Percentiles rank a stretch among this genome's conserved stretches.
Evolutionary conservation across 2,888 invertebrate genomes (phyloP).

Genomic region (Andrena bicolor): DNA sequence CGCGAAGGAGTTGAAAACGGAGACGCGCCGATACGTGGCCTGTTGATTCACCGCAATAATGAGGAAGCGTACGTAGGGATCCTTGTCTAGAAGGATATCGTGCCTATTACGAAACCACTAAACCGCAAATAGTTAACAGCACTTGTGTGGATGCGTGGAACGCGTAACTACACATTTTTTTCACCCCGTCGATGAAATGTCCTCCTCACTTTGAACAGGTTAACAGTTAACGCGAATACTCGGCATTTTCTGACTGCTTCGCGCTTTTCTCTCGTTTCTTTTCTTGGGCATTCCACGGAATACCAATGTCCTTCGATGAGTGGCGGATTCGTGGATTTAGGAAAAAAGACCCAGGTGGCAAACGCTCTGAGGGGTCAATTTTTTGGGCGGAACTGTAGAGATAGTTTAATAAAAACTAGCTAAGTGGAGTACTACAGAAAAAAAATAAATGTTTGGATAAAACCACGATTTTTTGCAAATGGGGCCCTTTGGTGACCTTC

Average conservation of each 20-base stretch:
- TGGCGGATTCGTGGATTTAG: too few species aligned
- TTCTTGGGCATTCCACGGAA: not conserved
- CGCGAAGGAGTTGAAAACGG: conserved; percentile 45
- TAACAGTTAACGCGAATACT: not conserved
- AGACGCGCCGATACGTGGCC: conserved; percentile 55
- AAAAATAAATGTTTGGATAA: too few species aligned
- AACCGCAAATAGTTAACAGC: conserved; percentile 70
- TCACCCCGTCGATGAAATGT: conserved; percentile 20
- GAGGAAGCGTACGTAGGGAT: conserved; percentile 67
- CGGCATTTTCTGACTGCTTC: not conserved
- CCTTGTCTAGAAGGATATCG: conserved; percentile 67
- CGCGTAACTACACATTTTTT: conserved; percentile 23
- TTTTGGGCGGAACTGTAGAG: too few species aligned
- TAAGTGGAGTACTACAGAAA: too few species aligned
- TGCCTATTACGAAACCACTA: conserved; percentile 71
- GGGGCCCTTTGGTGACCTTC: too few species aligned
- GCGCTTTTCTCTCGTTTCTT: not conserved
- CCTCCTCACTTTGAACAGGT: not conserved
- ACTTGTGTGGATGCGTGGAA: conserved; percentile 46
- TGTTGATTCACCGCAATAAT: conserved; percentile 72
- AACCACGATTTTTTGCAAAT: too few species aligned
- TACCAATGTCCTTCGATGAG: not conserved
- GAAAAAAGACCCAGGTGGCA: too few species aligned
- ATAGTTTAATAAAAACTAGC: too few species aligned
- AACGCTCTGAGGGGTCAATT: too few species aligned